These are phyloP conservation scores for Schizopygopsis pylzovi DNA, from an alignment of 2,797 vertebrate genomes.

Conservation along the genomic window DNA sequence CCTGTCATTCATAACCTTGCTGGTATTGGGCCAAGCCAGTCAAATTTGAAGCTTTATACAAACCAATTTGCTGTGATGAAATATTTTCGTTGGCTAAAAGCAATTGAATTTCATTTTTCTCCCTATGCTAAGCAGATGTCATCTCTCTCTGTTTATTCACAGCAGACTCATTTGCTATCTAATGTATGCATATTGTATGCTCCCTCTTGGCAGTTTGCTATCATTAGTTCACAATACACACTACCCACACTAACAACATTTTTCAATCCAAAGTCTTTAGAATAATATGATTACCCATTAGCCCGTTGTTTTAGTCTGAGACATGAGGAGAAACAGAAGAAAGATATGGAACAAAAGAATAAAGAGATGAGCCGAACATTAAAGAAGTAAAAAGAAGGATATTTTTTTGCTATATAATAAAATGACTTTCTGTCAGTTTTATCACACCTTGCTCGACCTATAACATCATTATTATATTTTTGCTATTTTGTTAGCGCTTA, in stretches of 20 bases:
- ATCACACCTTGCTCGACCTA: background rate
- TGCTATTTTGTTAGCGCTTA: background rate
- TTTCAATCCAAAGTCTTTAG: conserved; percentile 25
- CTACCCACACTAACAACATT: conserved; percentile 13
- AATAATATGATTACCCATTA: conserved; percentile 25
- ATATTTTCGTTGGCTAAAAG: conserved; percentile 13
- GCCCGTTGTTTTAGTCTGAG: background rate
- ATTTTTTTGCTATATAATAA: background rate
- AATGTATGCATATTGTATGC: conserved; percentile 43
- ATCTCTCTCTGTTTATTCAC: conserved; percentile 43
- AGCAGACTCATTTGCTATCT: conserved; percentile 32
- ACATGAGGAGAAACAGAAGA: background rate
- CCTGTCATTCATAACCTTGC: conserved; percentile 8
- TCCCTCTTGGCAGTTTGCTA: conserved; percentile 37
- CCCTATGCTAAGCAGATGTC: conserved; percentile 38
- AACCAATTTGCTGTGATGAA: background rate
- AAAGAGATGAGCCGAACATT: background rate
- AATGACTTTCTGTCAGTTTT: background rate
- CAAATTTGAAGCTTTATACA: background rate
- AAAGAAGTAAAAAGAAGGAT: background rate
- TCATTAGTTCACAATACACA: conserved; percentile 35
- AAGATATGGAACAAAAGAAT: background rate
- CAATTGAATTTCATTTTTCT: conserved; percentile 21
- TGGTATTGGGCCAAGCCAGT: background rate
- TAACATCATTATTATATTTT: conserved; percentile 8